Evolutionary conservation across 2,113 vertebrate species (phyloP), one percentile per base, ranked within the genome.

Genomic region (Sorex araneus): DNA sequence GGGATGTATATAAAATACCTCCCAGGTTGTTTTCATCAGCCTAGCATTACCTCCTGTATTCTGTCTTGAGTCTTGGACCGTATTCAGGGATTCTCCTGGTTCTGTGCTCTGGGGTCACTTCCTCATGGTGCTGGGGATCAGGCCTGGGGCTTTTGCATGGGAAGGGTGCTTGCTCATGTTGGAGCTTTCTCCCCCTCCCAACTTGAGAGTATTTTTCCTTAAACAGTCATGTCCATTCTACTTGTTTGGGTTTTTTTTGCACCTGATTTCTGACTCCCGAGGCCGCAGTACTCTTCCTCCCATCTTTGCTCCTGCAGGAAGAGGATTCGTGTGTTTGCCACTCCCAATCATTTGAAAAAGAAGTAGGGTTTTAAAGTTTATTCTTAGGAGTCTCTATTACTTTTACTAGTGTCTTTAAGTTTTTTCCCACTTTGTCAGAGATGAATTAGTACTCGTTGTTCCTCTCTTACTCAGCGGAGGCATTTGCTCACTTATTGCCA

Each of bases 391-490:
- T 36, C 32, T 82, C 0, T 64, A 1, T 54, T 60, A 76, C 47
- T 82, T 71, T 71, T 28, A 12, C 18, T 60, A 60, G 60, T 79
- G 16, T 11, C 74, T 21, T 77, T 80, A 71, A 45, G 76, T 95
- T 28, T 25, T 30, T 89, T 77, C 82, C 60, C 81, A 47, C 90
- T 25, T 45, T 92, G 71, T 92, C 34, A 85, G 86, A 78, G 83
- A 85, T 85, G 74, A 76, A 36, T 10, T 47, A 77, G 5, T 90
- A 21, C 80, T 93, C 74, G 40, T 54, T 19, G 8, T 78, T 3
- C 30, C 30, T 54, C 11, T 10, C 6, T 8, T 36, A 25, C 2
- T 15, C 13, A 74, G 30, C 27, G 57, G 34, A 54, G 69, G 64
- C 66, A 57, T 75, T 86, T 94, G 32, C 78, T 92, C 11, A 78